Conservation (phyloP, 2,888 invertebrate species). For the Meghimatium bilineatum region DNA sequence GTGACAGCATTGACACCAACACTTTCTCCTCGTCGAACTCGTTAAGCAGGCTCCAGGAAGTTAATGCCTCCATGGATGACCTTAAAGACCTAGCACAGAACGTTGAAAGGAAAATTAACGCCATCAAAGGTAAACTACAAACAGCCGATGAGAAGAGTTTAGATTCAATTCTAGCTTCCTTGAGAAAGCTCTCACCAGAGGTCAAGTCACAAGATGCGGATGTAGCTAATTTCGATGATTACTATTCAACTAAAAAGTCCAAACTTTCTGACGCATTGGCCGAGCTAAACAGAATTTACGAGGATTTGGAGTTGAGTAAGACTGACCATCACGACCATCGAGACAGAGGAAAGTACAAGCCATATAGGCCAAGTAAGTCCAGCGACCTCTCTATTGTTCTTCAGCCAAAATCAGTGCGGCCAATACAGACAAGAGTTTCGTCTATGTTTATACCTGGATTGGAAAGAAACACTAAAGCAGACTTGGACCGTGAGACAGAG, state of each 20-base stretch:
- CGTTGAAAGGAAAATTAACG: constrained; percentile 65
- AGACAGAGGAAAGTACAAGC: constrained; percentile 22
- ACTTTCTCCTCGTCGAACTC: background rate
- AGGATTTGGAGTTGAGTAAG: constrained; percentile 64
- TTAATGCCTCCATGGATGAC: constrained; percentile 67
- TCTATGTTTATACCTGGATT: constrained; percentile 47
- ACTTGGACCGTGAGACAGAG: constrained; percentile 64
- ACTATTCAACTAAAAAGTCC: constrained; percentile 60
- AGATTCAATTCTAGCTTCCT: constrained; percentile 66
- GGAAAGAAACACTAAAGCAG: constrained; percentile 29
- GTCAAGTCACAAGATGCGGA: constrained; percentile 59
- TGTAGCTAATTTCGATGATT: constrained; percentile 59
- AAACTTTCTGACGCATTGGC: constrained; percentile 70
- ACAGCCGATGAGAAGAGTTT: constrained; percentile 67
- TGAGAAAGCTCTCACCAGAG: constrained; percentile 66
- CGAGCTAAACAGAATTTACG: constrained; percentile 73
- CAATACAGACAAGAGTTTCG: constrained; percentile 44
- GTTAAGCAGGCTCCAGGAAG: constrained; percentile 43
- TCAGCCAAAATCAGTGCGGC: constrained; percentile 28
- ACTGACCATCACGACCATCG: constrained; percentile 47
- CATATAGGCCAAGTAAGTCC: constrained; percentile 34
- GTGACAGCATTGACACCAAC: background rate
- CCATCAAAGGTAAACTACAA: constrained; percentile 66
- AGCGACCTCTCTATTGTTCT: constrained; percentile 25
- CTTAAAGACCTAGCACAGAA: constrained; percentile 66